Percentiles rank a stretch among this genome's conserved stretches.
phyloP scores from a whole-genome alignment of 2,888 invertebrate species.

The Tetramorium bicarinatum region DNA sequence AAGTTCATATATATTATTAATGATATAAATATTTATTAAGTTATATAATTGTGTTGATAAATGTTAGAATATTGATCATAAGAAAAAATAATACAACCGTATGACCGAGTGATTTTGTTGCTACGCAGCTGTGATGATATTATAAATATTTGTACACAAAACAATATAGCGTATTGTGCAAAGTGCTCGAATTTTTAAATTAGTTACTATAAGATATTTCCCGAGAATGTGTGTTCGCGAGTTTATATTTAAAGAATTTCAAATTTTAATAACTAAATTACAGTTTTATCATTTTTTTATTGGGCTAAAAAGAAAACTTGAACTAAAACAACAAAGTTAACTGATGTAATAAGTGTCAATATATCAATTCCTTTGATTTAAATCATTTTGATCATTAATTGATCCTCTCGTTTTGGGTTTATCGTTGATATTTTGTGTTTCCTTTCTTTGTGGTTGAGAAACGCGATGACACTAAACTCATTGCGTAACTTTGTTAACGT shows the following conservation, averaged over 20 bases:
- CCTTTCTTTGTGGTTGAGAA: not conserved
- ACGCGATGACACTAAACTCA: not conserved
- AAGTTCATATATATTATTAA: not conserved
- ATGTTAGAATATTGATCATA: not conserved
- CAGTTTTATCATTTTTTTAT: not conserved
- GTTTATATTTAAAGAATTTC: not conserved
- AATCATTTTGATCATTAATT: too few relatives aligned
- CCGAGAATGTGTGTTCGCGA: not conserved
- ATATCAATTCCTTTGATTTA: not conserved
- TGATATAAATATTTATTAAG: not conserved
- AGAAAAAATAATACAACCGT: not conserved
- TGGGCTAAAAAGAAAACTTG: not conserved
- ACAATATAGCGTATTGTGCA: not conserved
- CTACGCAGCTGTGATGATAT: not conserved
- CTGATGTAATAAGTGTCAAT: not conserved
- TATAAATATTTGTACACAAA: slow-evolving; percentile 28
- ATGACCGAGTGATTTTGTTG: not conserved
- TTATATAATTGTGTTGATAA: slow-evolving; percentile 11
- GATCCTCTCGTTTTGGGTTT: not conserved
- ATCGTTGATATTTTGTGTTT: not conserved
- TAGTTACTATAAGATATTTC: not conserved
- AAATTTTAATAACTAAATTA: not conserved
- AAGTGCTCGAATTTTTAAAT: not conserved
- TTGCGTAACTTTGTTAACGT: not conserved
- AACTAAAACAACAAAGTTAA: not conserved